A percentile compares a stretch with the other conserved stretches of the same genome.
phyloP scores from a whole-genome alignment of 2,888 invertebrate species.

The Pristionchus exspectatus region DNA sequence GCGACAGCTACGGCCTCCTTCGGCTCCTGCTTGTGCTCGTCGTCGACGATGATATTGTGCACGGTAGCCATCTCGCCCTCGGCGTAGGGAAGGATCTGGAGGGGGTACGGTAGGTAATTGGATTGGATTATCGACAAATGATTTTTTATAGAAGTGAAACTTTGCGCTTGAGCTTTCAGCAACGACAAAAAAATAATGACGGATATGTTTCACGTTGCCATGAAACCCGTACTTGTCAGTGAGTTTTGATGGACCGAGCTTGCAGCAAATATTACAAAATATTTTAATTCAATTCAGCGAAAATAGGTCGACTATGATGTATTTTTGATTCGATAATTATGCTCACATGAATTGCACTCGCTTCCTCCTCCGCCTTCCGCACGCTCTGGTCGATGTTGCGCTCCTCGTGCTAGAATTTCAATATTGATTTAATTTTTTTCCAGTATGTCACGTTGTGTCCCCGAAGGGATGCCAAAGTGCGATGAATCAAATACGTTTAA shows the following conservation, averaged over 20 bases:
- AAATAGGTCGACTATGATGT: not conserved
- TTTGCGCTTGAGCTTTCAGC: too few species aligned
- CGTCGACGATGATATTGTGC: slow-evolving; percentile 22
- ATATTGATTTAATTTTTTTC: not conserved
- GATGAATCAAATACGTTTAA: too few species aligned
- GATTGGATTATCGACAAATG: too few species aligned
- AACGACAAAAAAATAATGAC: too few species aligned
- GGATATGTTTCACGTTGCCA: too few species aligned
- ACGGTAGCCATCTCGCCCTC: slow-evolving; percentile 32
- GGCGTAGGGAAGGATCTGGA: slow-evolving; percentile 30
- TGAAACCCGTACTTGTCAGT: too few species aligned
- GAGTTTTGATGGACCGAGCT: too few species aligned
- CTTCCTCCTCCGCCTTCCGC: slow-evolving; percentile 26
- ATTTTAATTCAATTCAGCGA: too few species aligned
- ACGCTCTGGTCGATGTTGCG: slow-evolving; percentile 37
- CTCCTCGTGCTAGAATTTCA: slow-evolving; percentile 17
- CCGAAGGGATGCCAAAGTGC: not conserved
- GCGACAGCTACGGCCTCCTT: not conserved
- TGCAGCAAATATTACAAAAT: too few species aligned
- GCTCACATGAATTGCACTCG: not conserved
- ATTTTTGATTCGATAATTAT: not conserved
- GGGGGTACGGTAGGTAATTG: too few species aligned
- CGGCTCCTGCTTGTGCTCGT: slow-evolving; percentile 27
- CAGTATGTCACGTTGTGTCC: too few species aligned
- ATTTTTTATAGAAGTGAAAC: too few species aligned